Percentiles rank a stretch among this genome's conserved stretches.
Conservation (phyloP, 2,888 invertebrate species). For the Leucophenga maculata region DNA sequence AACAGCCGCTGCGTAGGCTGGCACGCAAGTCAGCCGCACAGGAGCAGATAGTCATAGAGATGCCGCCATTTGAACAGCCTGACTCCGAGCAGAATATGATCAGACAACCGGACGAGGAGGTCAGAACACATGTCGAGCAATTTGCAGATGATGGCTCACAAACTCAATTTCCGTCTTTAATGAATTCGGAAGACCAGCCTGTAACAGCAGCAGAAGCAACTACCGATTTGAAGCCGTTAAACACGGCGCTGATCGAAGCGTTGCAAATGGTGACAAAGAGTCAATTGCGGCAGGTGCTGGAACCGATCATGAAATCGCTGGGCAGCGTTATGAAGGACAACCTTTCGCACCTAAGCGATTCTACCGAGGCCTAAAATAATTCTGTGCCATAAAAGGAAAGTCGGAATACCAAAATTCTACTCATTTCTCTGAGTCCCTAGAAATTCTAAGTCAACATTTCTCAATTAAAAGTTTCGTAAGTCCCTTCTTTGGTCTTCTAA, state of each 20-base stretch:
- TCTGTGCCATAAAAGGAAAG: no score
- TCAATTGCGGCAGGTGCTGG: conserved; percentile 60
- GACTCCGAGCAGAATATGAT: no score
- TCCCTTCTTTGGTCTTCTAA: no score
- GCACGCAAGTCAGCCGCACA: not conserved
- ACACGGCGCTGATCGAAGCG: conserved; percentile 55
- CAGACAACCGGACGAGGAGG: no score
- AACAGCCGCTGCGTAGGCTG: not conserved
- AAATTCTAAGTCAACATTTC: no score
- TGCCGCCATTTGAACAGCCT: conserved; percentile 1
- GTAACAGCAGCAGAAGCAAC: not conserved
- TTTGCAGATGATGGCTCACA: not conserved
- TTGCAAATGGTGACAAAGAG: conserved; percentile 62
- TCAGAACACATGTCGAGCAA: not conserved
- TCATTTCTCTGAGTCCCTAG: no score
- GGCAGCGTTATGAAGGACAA: conserved; percentile 38
- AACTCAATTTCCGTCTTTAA: not conserved
- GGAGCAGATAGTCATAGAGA: not conserved
- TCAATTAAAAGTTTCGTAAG: no score
- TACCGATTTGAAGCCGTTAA: conserved; percentile 32
- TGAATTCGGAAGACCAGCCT: not conserved
- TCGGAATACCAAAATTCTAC: no score
- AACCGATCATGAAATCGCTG: conserved; percentile 57
- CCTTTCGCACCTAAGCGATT: no score
- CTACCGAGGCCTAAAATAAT: no score